Conservation (phyloP, 2,113 vertebrate genomes). For the Potamarius usumacintae region DNA sequence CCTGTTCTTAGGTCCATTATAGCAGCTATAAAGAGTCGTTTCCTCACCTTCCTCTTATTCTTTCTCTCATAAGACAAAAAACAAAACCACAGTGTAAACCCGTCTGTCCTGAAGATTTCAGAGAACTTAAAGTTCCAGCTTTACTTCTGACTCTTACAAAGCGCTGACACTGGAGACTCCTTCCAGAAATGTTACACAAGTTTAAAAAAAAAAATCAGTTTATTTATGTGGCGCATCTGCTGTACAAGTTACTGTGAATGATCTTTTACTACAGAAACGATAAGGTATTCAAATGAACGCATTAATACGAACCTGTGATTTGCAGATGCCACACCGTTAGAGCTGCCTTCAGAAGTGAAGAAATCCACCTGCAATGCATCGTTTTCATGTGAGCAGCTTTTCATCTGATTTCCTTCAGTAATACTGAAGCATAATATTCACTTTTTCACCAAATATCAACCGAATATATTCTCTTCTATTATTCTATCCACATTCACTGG, state of each 20-base stretch:
- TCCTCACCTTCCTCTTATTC: not conserved
- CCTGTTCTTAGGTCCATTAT: not conserved
- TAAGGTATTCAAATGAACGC: not conserved
- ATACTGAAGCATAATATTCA: not conserved
- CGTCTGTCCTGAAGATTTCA: not conserved
- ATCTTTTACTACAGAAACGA: not conserved
- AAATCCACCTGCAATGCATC: not conserved
- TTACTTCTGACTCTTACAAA: not conserved
- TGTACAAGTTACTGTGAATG: too few species aligned
- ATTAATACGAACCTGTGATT: not conserved
- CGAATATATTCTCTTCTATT: not conserved
- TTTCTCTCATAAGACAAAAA: not conserved
- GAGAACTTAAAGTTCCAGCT: too few species aligned
- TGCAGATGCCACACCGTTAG: not conserved
- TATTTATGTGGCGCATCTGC: not conserved
- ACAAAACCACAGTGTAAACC: too few species aligned
- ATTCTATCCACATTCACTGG: too few species aligned
- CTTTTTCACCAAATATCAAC: not conserved
- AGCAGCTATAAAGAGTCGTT: not conserved
- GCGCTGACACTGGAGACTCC: not conserved
- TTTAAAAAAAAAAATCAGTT: not conserved
- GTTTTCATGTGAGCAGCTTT: not conserved
- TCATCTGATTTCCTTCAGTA: not conserved
- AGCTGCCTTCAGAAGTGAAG: not conserved
- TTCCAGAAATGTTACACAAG: not conserved